Evolutionary conservation across 1,140 invertebrate species (phyloP).

Genomic region (Solenopsis invicta): DNA sequence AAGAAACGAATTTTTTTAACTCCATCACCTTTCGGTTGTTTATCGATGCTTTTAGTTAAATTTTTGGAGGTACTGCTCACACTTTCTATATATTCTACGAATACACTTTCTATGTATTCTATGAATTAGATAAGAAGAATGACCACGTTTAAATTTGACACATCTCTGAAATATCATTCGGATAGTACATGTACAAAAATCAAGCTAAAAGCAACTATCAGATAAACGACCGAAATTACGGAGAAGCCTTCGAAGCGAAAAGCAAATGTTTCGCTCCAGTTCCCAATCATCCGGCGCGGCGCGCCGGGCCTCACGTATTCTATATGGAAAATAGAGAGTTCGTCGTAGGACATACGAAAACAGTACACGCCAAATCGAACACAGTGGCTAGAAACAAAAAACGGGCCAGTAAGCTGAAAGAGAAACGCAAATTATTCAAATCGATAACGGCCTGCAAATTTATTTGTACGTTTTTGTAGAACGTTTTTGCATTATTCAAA

Average conservation of each 20-base stretch:
- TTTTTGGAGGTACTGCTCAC: neutral
- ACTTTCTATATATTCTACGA: neutral
- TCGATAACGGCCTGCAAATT: conserved; percentile 17
- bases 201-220: conserved; percentile 50
- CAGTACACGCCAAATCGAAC: conserved; percentile 19
- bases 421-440: conserved; percentile 26
- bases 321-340: conserved; percentile 66
- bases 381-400: neutral
- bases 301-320: conserved; percentile 39
- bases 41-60: conserved; percentile 23
- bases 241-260: conserved; percentile 73
- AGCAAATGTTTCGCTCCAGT: conserved; percentile 74
- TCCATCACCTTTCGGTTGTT: neutral
- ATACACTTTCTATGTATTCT: too few species aligned
- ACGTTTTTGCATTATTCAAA: conserved; percentile 1
- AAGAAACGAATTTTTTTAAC: neutral
- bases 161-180: neutral
- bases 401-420: neutral
- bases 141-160: neutral
- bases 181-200: conserved; percentile 43
- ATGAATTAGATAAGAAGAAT: neutral
- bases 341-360: conserved; percentile 45
- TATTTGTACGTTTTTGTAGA: neutral
- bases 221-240: conserved; percentile 73
- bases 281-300: conserved; percentile 70